phyloP scores from a whole-genome alignment of 2,888 invertebrate species.

The Drosophila kokeensis region DNA sequence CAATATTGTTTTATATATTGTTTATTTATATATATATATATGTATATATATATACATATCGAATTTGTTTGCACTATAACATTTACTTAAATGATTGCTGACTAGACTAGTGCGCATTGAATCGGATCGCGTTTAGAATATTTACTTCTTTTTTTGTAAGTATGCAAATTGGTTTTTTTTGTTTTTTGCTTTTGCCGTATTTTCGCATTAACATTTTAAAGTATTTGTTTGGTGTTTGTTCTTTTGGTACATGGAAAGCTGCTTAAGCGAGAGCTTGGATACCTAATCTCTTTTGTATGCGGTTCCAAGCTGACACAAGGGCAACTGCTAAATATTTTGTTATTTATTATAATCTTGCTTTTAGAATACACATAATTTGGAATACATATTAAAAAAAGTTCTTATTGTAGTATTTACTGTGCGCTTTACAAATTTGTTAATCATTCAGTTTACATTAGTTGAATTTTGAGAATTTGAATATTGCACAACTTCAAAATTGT shows the following conservation, averaged over 20 bases:
- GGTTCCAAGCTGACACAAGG: conserved; percentile 35
- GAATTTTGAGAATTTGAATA: conserved; percentile 50
- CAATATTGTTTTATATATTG: conserved; percentile 27
- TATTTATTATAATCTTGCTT: conserved; percentile 49
- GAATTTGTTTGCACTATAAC: conserved; percentile 59
- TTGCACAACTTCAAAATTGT: conserved; percentile 46
- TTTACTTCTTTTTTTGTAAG: conserved; percentile 41
- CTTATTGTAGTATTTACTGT: conserved; percentile 50
- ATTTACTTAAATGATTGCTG: conserved; percentile 74
- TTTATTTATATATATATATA: conserved; percentile 46
- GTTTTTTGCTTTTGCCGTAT: conserved; percentile 33
- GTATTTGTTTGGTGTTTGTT: conserved; percentile 58
- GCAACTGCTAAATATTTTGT: conserved; percentile 41
- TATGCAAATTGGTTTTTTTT: conserved; percentile 40
- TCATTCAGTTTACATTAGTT: conserved; percentile 21
- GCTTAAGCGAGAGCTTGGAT: conserved; percentile 28
- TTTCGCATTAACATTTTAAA: conserved; percentile 28
- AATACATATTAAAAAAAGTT: conserved; percentile 41
- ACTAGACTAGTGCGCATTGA: conserved; percentile 72
- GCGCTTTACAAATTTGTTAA: conserved; percentile 64
- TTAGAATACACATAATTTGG: conserved; percentile 55
- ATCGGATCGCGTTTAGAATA: conserved; percentile 68
- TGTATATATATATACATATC: conserved; percentile 46
- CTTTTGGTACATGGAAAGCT: conserved; percentile 48
- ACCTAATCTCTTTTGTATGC: conserved; percentile 14